Base-by-base conservation (phyloP, 2,888 invertebrate genomes). In the Spicauda simplicius region DNA sequence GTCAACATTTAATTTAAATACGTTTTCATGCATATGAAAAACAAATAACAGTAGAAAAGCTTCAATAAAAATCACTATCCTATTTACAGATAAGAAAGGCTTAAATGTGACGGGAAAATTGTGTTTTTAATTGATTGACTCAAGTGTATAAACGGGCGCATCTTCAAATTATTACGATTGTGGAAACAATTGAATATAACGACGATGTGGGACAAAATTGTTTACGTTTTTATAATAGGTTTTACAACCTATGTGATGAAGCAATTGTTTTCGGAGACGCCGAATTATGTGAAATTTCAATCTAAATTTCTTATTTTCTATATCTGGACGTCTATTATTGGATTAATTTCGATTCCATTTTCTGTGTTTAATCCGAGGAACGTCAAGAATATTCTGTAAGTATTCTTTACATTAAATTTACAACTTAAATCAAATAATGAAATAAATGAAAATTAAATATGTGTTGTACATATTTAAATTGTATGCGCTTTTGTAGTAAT, bases 321-420 rank as follows among this genome's bases (percentile, higher is more conserved):
- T 74, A 83, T 93, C 71, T 86, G 86, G 82, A 80, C 89, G 71
- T 93, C 93, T 50, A 69, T 90, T 69, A 84, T 88, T 53, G 85
- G 92, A 70, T 78, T 93, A 71, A 77, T 93, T 74, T 80, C 91
- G 70, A 79, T 93, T 74, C 93, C 93, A 37, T 90, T 93, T 79
- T 93, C 93, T 74, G 88, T 91, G 65, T 90, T 94, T 70, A 91
- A 91, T 70, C 93, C 93, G 2, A 93, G 87, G 82, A 93, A 91
- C 74, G 94, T 94, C 18, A 92, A 90, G 72, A 94, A 94, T 79
- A 88, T 91, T 37, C 74, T 93, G 94, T 94, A 84, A 94, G 94
- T 94, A 88, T 67, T 20, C 14, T 41, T 18, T 53, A 3, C 14
- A 14, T 14, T 14, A 14, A n/a, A 20, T 57, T 10, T n/a, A n/a